Evolutionary conservation across 2,113 vertebrate species (phyloP).

Genomic region (Heterocephalus glaber): DNA sequence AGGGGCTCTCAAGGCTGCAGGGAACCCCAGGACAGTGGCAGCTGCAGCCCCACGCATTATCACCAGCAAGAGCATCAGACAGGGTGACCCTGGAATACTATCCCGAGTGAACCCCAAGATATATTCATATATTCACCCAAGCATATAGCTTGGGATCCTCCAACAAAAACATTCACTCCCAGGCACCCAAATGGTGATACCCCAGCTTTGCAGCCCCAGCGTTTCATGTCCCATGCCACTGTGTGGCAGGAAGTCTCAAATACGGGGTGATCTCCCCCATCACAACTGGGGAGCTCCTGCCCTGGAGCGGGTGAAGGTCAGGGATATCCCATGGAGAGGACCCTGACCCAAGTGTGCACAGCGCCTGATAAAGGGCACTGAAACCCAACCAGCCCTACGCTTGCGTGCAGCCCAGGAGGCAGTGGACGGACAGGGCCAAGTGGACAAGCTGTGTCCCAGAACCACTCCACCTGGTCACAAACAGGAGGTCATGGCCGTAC

Average conservation of each 20-base stretch:
- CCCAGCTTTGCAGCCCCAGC: background rate
- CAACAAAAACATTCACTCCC: background rate
- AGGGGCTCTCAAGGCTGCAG: accelerated
- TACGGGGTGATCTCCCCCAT: background rate
- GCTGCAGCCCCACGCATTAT: background rate
- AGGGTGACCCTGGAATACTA: background rate
- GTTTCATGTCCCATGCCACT: accelerated
- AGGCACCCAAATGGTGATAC: background rate
- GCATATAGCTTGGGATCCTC: background rate
- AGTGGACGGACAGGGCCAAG: accelerated
- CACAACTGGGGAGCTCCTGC: background rate
- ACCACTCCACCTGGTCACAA: background rate
- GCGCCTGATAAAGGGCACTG: too few species aligned
- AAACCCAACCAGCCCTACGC: background rate
- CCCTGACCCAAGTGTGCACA: background rate
- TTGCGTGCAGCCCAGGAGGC: background rate
- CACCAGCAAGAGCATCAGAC: background rate
- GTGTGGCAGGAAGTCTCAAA: accelerated
- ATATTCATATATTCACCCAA: background rate
- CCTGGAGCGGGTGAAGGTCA: accelerated
- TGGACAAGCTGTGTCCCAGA: background rate
- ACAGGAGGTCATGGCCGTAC: background rate
- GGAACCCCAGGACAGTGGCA: background rate
- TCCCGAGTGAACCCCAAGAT: background rate
- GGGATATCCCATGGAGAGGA: background rate